Evolutionary conservation across 2,113 vertebrate genomes (phyloP), one percentile per base, ranked within the genome.

Genomic region (Menidia beryllina): DNA sequence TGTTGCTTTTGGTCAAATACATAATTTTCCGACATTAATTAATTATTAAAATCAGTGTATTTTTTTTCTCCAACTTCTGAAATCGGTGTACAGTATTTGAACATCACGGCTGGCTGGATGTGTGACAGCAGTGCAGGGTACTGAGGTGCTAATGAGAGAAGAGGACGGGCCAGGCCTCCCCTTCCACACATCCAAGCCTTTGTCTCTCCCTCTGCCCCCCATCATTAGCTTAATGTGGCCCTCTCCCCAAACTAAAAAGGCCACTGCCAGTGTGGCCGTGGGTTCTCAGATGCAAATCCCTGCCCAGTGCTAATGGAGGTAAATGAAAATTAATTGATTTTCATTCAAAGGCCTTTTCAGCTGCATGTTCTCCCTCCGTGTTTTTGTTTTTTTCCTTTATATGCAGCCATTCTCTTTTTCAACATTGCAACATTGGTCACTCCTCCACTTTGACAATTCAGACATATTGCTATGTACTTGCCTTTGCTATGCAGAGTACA

Each of bases 261-360:
- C 88, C 85, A 82, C 88, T 86, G 90, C 87, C 89, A 88, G 89
- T 84, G 91, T 92, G 78, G 84, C 84, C 92, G 82, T 78, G 83
- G 88, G 78, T 88, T 94, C 94, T 91, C 91, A 91, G 55, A 92
- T 93, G 92, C 91, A 92, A 93, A 94, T 93, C 88, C 75, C 84
- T 69, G 75, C 86, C 89, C 89, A 84, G 81, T 77, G 84, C 90
- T 91, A 86, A 73, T 90, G 85, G 91, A 90, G 77, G 90, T 91
- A 93, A 91, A 94, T 94, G 92, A 94, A 91, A 94, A 92, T 89
- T 91, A 94, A 94, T 94, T 93, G 90, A 91, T 92, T 88, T 75
- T 89, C 77, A 92, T 93, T 93, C 82, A 89, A 76, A 50, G 49
- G 75, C 54, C 85, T 86, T 92, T 93, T 94, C 84, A 90, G 69